Evolutionary conservation across 2,888 invertebrate genomes (phyloP), one percentile per base, ranked within the genome.

Genomic region (Gibbula magus): DNA sequence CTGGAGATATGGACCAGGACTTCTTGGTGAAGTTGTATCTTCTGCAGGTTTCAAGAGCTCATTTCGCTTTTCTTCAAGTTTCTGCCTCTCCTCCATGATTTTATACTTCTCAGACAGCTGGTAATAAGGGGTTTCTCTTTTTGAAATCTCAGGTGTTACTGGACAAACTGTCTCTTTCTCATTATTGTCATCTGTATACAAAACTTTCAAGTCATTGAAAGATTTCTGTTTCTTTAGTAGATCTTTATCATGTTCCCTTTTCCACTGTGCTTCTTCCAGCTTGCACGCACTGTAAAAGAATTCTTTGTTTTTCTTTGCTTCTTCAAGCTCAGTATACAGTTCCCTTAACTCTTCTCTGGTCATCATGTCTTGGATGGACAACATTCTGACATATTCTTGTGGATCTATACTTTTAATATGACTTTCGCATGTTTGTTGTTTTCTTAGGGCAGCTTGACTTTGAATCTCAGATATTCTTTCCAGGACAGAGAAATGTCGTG

Each of bases 221-320:
- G 97, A 97, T 90, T 96, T 96, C 91, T 97, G 96, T 91, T 96
- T 97, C 54, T 95, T 95, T 88, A 96, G 94, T 53, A 98, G 93
- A 0, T 97, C 96, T 84, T 95, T 94, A 89, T 97, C 97, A 51
- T 95, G 95, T 20, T 88, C 84, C 8, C 88, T 90, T 83, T 94
- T 95, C 98, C 98, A 98, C 83, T 95, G 95, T 70, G 95, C 94
- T 74, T 95, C 95, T 79, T 95, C 95, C 0, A 95, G 93, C 87
- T 96, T 96, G 88, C 95, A 95, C 0, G 97, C 95, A 73, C 95
- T 95, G 93, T 96, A 97, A 22, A 97, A 93, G 88, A 98, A 96
- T 91, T 97, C 97, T 84, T 96, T 96, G 88, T 97, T 96, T 85
- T 94, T 95, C 92, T 97, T 96, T 56, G 96, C 96, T 61, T 95